Base-by-base conservation (phyloP, 2,113 vertebrate genomes). In the Dasypus novemcinctus region DNA sequence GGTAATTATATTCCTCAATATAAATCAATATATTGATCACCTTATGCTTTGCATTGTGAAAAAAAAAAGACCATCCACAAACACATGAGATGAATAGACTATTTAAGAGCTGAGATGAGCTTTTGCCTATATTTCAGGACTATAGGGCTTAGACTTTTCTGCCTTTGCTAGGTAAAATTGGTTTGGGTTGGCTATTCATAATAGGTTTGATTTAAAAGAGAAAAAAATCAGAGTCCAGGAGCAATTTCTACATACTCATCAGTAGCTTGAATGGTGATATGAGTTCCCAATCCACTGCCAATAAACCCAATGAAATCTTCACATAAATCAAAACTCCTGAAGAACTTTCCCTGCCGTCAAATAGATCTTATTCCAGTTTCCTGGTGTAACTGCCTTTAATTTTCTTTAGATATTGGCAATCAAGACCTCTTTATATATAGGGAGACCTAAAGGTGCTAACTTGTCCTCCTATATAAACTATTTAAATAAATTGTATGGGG, bases 181-280 rank as follows among this genome's bases (percentile, higher is more conserved):
- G 84, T 83, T 94, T 93, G 81, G n/a, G 1, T 86, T 91, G 36
- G 13, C 57, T 72, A 94, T 93, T 91, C 5, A 78, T 74, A 76
- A 93, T 72, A 9, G 41, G 6, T 43, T 85, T 66, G 4, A 38
- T 93, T 94, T 85, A 41, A 94, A 85, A 95, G 21, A 25, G 33
- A 90, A 87, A 80, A 64, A 38, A 83, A 41, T 80, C 36, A 52
- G 4, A 69, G 71, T n/a, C 64, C 46, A 86, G 33, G 33, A 75
- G 21, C 10, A 68, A 80, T 63, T 87, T 79, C 46, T 66, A 15
- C 23, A 64, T 59, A 43, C 4, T 76, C 21, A 14, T 82, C 43
- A 71, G 64, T 31, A 23, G 4, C 36, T 79, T 89, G 38, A n/a
- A 71, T 78, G 23, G 36, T 94, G 74, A 33, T 80, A n/a, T 20